These are phyloP conservation scores for Saccostrea echinata DNA, from an alignment of 1,140 invertebrate genomes.

Conservation along the genomic window DNA sequence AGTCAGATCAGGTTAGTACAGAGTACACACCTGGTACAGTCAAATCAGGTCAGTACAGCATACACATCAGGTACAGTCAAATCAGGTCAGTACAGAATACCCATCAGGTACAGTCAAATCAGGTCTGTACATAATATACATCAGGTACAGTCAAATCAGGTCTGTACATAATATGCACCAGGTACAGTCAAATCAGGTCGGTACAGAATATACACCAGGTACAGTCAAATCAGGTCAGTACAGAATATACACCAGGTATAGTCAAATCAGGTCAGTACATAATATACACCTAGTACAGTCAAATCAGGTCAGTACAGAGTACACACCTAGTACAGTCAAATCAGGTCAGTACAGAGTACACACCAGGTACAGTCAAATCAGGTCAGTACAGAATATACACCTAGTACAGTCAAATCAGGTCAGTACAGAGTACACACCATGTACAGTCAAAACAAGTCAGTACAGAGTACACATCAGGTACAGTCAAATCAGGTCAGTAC, in stretches of 20 bases:
- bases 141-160: no score
- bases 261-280: constrained; percentile 1
- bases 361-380: no score
- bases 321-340: no score
- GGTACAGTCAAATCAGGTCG: constrained; percentile 22
- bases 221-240: constrained; percentile 18
- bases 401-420: constrained; percentile 29
- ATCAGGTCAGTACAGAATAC: neutral
- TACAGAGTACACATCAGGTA: neutral
- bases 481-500: constrained; percentile 12
- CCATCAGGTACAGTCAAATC: no score
- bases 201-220: neutral
- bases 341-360: neutral
- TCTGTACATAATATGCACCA: neutral
- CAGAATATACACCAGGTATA: neutral
- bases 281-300: no score
- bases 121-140: neutral
- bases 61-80: no score
- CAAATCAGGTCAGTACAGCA: neutral
- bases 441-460: constrained; percentile 20
- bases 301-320: neutral
- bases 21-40: no score
- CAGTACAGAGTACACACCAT: neutral
- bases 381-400: neutral
- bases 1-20: constrained; percentile 1